Conservation (phyloP, 2,797 vertebrate species). For the Semotilus atromaculatus region DNA sequence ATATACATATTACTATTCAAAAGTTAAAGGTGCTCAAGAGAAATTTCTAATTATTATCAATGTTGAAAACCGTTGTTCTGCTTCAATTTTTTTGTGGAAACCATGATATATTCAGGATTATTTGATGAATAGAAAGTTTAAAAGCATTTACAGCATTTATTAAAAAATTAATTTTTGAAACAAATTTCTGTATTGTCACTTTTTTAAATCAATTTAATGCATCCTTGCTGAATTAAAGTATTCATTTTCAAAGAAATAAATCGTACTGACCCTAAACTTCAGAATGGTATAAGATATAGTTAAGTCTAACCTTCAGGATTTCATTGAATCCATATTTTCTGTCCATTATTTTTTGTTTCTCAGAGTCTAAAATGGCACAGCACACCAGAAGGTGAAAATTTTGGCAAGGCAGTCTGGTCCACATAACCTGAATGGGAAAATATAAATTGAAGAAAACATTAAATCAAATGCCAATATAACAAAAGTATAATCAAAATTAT, state of each 20-base stretch:
- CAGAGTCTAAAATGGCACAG: conserved; percentile 95
- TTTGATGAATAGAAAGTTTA: background rate
- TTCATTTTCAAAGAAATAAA: background rate
- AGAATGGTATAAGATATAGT: background rate
- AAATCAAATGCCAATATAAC: background rate
- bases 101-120: background rate
- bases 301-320: conserved; percentile 89
- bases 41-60: background rate
- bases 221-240: background rate
- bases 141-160: background rate
- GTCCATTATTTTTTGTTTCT: conserved; percentile 98
- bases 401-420: conserved; percentile 93
- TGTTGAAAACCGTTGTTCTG: background rate
- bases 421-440: conserved; percentile 85
- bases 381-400: conserved; percentile 97
- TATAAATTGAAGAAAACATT: background rate
- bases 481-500: background rate
- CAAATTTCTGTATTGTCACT: background rate
- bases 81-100: background rate
- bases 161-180: background rate
- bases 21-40: background rate
- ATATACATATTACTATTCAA: background rate
- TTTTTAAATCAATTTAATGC: background rate
- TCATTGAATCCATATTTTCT: conserved; percentile 96
- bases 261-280: background rate